Base-by-base conservation (phyloP, 2,888 invertebrate genomes). In the Malthinus seriepunctatus region DNA sequence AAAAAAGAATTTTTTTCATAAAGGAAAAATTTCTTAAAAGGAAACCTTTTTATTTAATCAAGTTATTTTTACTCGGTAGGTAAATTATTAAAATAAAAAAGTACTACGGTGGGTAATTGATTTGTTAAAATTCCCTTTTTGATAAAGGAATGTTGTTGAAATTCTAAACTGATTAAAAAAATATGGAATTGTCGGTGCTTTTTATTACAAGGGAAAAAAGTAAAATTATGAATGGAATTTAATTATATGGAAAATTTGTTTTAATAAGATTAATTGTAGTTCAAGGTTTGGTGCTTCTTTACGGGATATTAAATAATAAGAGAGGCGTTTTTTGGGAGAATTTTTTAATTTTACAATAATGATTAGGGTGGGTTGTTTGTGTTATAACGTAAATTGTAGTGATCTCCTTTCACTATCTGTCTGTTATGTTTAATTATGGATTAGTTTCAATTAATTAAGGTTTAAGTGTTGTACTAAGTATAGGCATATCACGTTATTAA, bases 271-370 rank as follows among this genome's bases (percentile, higher is more conserved):
- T 52, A 52, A 52, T 52, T 52, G 52, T 46, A 45, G 37, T 52
- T 51, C 33, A 46, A 32, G 46, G 10, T 37, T 46, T 46, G 32
- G 46, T 32, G 12, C 32, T 23, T 23, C 23, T 23, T 23, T 23
- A 32, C 45, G 56, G 45, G 45, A 50, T 50, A 56, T 56, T 56
- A 42, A 38, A 47, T 48, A 54, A 54, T 49, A 49, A 47, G 48
- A 38, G 46, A 34, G 51, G 34, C 42, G 35, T 49, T 37, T 52
- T 44, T 54, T 54, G 47, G 46, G 46, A 52, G 44, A 47, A 32
- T 42, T 42, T 42, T n/a, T 42, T 15, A 42, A 15, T 42, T 44
- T 32, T 44, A 31, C 44, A n/a, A n/a, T n/a, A n/a, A n/a, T n/a
- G n/a, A n/a, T n/a, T n/a, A n/a, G n/a, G n/a, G n/a, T n/a, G n/a